Base-by-base conservation (phyloP, 1,140 invertebrate genomes). In the Magallana angulata region DNA sequence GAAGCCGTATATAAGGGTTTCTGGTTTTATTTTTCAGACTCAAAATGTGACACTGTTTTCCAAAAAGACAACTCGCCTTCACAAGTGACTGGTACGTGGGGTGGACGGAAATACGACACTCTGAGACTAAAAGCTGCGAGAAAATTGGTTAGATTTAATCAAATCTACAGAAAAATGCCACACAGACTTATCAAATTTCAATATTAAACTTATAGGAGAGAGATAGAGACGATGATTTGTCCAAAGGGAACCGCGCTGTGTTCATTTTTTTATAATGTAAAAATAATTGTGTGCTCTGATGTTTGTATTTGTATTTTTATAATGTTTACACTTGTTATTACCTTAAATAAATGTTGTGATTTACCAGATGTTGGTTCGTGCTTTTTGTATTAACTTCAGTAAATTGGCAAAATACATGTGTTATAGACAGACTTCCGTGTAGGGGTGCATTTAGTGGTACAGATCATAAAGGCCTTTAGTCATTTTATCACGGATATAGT, bases 341-440 rank as follows among this genome's bases (percentile, higher is more conserved):
- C 36, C 36, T 76, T 3, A 76, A 71, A 76, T 76, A 76, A 76
- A 76, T 30, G 68, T 36, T 76, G 68, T 76, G 68, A 76, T 76
- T 24, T 76, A 30, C 24, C 36, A 5, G 2, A 48, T 48, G 36
- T 48, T 48, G 36, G 36, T 48, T 48, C 36, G 5, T 48, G 36
- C 36, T 48, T 48, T 48, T 48, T 48, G 36, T 48, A 5, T 48
- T 4, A 48, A 48, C 36, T 48, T 48, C 36, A 48, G 36, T 48
- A 48, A 48, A 48, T 48, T 48, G 36, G 36, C 36, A 48, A 48
- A 48, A 48, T 48, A 4, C 36, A 48, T 48, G 36, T 48, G 36
- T 48, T 48, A 3, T 48, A 48, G 36, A 48, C 36, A 48, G 36
- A 48, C 36, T 48, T 48, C 36, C 3, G 36, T 48, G 2, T 2